Conservation (phyloP, 2,888 invertebrate genomes). For the Schizotus pectinicornis region DNA sequence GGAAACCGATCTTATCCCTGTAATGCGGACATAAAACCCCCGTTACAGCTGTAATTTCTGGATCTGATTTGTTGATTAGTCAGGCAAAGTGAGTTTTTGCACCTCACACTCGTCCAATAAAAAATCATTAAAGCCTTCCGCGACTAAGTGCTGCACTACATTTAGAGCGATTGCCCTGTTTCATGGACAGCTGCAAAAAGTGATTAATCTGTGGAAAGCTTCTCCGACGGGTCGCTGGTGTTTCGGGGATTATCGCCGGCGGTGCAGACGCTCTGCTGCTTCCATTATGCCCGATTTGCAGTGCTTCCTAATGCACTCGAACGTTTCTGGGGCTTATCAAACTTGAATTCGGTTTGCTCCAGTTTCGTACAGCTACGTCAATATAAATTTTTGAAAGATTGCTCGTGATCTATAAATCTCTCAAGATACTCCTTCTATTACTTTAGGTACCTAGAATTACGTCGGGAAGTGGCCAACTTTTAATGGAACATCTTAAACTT, state of each 20-base stretch:
- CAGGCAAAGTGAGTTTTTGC: too few relatives aligned
- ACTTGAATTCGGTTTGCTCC: constrained; percentile 6
- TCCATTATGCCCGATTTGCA: constrained; percentile 44
- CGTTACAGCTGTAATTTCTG: too few relatives aligned
- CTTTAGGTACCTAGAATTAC: too few relatives aligned
- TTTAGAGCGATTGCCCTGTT: constrained; percentile 29
- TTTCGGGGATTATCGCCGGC: constrained; percentile 43
- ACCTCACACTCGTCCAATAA: neutral
- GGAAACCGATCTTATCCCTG: neutral
- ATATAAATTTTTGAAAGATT: too few relatives aligned
- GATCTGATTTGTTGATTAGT: too few relatives aligned
- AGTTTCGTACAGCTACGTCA: too few relatives aligned
- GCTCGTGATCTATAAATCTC: too few relatives aligned
- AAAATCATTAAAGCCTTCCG: constrained; percentile 1
- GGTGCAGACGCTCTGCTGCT: constrained; percentile 40
- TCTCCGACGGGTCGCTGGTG: constrained; percentile 41
- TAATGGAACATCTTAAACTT: too few relatives aligned
- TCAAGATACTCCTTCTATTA: too few relatives aligned
- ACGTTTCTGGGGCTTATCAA: constrained; percentile 36
- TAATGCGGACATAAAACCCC: too few relatives aligned
- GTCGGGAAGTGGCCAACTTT: too few relatives aligned
- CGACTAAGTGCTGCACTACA: neutral
- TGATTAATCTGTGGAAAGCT: constrained; percentile 45
- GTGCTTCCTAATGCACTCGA: constrained; percentile 41
- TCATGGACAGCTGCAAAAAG: constrained; percentile 38